A percentile compares a stretch with the other conserved stretches of the same genome.
These are phyloP conservation scores for Calliopsis andreniformis DNA, from an alignment of 1,140 invertebrate species.

Conservation along the genomic window DNA sequence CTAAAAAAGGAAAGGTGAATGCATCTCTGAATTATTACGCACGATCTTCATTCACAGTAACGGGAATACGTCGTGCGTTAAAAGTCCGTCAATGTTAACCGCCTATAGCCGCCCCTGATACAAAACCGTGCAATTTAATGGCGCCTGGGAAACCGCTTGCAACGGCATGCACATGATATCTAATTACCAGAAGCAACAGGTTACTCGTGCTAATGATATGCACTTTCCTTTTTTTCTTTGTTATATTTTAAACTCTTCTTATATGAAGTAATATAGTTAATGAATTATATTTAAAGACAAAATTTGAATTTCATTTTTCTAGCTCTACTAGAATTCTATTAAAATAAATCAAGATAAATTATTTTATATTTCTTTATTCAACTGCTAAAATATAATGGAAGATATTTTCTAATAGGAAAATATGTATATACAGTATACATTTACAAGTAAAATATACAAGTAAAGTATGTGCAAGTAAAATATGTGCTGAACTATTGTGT, in stretches of 20 bases:
- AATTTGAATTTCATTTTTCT: no score
- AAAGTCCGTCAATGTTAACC: neutral
- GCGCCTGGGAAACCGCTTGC: conserved; percentile 27
- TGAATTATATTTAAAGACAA: no score
- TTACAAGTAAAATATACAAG: no score
- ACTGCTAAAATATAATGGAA: no score
- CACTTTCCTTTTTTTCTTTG: neutral
- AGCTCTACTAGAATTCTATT: no score
- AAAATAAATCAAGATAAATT: no score
- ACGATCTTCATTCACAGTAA: conserved; percentile 16
- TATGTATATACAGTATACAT: no score
- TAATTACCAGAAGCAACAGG: conserved; percentile 22
- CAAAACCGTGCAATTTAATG: conserved; percentile 27
- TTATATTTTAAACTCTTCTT: neutral
- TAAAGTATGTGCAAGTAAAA: no score
- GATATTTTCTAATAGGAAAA: no score
- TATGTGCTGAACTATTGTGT: no score
- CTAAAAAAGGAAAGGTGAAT: conserved; percentile 30
- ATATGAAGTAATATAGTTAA: no score
- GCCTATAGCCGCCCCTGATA: neutral
- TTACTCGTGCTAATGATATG: conserved; percentile 1
- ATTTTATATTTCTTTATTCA: no score
- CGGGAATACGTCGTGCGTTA: conserved; percentile 1
- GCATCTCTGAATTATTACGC: conserved; percentile 11
- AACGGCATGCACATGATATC: neutral